A percentile compares a stretch with the other conserved stretches of the same genome.
phyloP scores from a whole-genome alignment of 2,888 invertebrate species.

The Saturnia japonica region DNA sequence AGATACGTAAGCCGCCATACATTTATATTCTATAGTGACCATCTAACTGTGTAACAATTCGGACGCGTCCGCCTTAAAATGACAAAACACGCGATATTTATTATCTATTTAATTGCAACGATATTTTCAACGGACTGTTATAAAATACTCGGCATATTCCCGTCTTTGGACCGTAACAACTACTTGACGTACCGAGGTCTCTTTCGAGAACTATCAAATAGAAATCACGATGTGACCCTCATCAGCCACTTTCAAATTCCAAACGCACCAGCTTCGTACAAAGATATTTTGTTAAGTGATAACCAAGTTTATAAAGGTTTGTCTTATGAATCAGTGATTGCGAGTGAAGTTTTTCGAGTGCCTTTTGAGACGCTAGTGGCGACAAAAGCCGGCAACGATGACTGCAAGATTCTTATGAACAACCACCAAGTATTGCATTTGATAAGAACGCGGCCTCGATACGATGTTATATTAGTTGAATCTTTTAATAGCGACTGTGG shows the following conservation, averaged over 20 bases:
- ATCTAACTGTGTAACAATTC: slow-evolving; percentile 57
- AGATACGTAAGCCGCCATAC: slow-evolving; percentile 60
- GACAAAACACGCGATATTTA: slow-evolving; percentile 33
- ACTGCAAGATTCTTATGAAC: slow-evolving; percentile 74
- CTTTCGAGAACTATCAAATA: slow-evolving; percentile 73
- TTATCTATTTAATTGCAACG: slow-evolving; percentile 55
- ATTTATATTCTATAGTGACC: slow-evolving; percentile 70
- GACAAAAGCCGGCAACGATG: slow-evolving; percentile 75
- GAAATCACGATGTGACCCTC: slow-evolving; percentile 80
- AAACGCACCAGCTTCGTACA: slow-evolving; percentile 75
- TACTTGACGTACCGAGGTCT: slow-evolving; percentile 75
- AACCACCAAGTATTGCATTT: slow-evolving; percentile 79
- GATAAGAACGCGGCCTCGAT: slow-evolving; percentile 76
- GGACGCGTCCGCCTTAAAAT: slow-evolving; percentile 56
- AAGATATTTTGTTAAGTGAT: slow-evolving; percentile 76
- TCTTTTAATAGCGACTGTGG: slow-evolving; percentile 89
- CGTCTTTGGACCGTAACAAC: slow-evolving; percentile 77
- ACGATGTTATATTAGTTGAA: slow-evolving; percentile 87
- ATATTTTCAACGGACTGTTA: slow-evolving; percentile 60
- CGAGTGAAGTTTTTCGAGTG: slow-evolving; percentile 72
- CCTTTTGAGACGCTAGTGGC: slow-evolving; percentile 74
- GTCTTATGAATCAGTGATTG: slow-evolving; percentile 75
- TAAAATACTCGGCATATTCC: slow-evolving; percentile 79
- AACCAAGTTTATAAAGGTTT: slow-evolving; percentile 67
- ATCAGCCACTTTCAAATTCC: slow-evolving; percentile 76